phyloP scores from a whole-genome alignment of 2,113 vertebrate genomes.

The Gorsachius goisagi region DNA sequence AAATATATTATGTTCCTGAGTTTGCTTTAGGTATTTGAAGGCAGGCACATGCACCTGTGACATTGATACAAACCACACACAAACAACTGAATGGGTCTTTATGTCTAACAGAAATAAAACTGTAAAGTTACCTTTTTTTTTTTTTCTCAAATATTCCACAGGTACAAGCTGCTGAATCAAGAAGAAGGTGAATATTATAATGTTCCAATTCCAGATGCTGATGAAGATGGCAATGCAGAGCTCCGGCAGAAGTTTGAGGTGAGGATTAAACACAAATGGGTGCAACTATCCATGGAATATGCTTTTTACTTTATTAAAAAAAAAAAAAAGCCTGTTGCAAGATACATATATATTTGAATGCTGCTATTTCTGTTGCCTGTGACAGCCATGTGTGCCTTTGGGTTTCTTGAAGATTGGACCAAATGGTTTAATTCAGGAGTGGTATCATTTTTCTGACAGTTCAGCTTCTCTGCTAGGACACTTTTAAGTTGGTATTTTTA shows the following conservation, averaged over 20 bases:
- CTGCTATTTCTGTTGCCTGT: background rate
- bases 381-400: background rate
- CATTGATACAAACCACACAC: background rate
- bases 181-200: conserved; percentile 98
- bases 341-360: background rate
- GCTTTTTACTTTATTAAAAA: background rate
- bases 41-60: background rate
- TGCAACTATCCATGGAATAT: background rate
- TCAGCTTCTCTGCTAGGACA: background rate
- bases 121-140: background rate
- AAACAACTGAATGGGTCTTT: background rate
- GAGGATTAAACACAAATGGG: conserved; percentile 42
- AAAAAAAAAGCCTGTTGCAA: background rate
- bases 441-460: background rate
- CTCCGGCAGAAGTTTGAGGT: conserved; percentile 97
- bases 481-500: background rate
- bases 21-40: background rate
- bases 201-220: conserved; percentile 92
- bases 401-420: background rate
- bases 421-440: background rate
- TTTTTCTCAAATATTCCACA: conserved; percentile 32
- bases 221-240: conserved; percentile 88
- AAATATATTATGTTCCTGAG: background rate
- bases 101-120: background rate
- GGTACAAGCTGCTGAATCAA: conserved; percentile 95